Conservation (phyloP, 1,140 invertebrate genomes). For the Pachyrhynchus sulphureomaculatus region DNA sequence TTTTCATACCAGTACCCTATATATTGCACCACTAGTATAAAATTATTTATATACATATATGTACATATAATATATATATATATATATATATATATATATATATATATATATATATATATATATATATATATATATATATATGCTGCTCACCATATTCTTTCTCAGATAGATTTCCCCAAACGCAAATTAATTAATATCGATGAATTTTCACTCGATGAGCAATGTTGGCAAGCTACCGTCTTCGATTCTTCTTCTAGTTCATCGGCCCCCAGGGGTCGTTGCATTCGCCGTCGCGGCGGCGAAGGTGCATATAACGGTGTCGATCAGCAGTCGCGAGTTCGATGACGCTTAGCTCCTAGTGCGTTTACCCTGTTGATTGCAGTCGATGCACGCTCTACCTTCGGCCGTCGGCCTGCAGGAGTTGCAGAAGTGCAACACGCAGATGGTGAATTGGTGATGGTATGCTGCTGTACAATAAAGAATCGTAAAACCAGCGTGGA, state of each 20-base stretch:
- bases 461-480: no score
- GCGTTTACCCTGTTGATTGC: slow-evolving; percentile 15
- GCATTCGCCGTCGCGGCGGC: slow-evolving; percentile 20
- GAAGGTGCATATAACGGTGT: slow-evolving; percentile 25
- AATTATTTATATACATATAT: no score
- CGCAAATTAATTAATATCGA: not conserved
- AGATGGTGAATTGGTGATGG: not conserved
- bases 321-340: slow-evolving; percentile 18
- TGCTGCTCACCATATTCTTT: not conserved
- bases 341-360: slow-evolving; percentile 15
- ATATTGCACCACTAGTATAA: no score
- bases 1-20: no score
- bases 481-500: no score
- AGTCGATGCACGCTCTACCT: not conserved
- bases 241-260: slow-evolving; percentile 1
- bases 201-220: not conserved
- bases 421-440: not conserved
- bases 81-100: no score
- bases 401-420: slow-evolving; percentile 5
- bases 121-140: not conserved
- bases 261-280: slow-evolving; percentile 28
- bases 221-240: not conserved
- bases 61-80: no score
- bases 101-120: not conserved
- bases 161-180: not conserved